Evolutionary conservation across 2,888 invertebrate species (phyloP), one percentile per base, ranked within the genome.

Genomic region (Leptinotarsa tumamoca): DNA sequence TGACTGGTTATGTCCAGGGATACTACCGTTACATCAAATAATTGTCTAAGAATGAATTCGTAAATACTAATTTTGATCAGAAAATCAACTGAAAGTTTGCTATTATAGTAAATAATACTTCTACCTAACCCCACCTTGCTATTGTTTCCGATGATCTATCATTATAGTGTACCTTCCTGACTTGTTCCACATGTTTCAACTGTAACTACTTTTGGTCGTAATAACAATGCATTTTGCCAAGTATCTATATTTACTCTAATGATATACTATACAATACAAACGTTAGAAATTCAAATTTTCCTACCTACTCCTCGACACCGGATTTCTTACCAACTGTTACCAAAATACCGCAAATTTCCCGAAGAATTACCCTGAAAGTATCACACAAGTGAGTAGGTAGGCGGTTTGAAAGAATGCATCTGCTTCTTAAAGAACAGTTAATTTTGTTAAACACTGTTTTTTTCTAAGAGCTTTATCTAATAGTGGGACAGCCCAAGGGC

Each of bases 401-500:
- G 69, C 51, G 70, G 70, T 70, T 70, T 58, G 56, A 70, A 69
- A 69, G n/a, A 56, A 69, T 56, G 18, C 69, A 69, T 56, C 69
- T 69, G 69, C 49, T 49, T 18, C 69, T 0, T 18, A 5, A n/a
- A 21, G 5, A 33, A 56, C 69, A 27, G 58, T 17, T 70, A 58
- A 70, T 70, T 70, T 70, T n/a, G 49, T 70, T 49, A 50, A 70
- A 70, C 70, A 58, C 70, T 58, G 70, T 70, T 70, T 58, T 56
- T 21, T 54, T 49, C 70, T 70, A 50, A 58, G 58, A 33, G 50
- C 50, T 50, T 58, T 58, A 43, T 70, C 70, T 70, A 70, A 70
- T 70, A 70, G 58, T 56, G 15, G 43, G 21, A 21, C 17, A 18
- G 70, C 70, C 70, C 7, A n/a, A 54, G 33, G 70, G 70, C 70